Evolutionary conservation across 2,113 vertebrate genomes (phyloP).

Genomic region (Apteryx mantelli): DNA sequence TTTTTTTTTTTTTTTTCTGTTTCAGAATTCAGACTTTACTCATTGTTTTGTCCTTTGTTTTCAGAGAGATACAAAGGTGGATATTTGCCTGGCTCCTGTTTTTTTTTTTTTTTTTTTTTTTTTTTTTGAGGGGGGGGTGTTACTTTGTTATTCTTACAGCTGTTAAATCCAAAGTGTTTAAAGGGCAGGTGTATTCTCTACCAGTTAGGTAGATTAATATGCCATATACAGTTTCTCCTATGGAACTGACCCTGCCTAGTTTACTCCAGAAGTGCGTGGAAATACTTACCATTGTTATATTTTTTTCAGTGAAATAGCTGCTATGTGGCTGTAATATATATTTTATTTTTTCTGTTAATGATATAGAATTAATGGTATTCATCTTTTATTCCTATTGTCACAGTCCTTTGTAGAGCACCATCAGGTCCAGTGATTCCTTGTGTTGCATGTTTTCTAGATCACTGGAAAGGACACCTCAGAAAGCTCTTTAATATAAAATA

Average conservation of each 20-base stretch:
- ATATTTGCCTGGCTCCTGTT: no score
- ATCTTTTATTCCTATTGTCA: accelerated
- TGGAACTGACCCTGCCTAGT: neutral
- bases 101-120: neutral
- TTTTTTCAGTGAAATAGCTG: neutral
- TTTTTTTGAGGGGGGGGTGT: no score
- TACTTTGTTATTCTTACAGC: neutral
- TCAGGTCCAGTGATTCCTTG: neutral
- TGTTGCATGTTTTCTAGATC: neutral
- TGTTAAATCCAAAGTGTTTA: neutral
- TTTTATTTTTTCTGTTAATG: neutral
- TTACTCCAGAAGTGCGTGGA: neutral
- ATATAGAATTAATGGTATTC: neutral
- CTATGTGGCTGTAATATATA: neutral
- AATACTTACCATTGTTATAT: neutral
- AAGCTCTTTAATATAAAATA: neutral
- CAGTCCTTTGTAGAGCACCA: neutral
- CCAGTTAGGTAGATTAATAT: neutral
- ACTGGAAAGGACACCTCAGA: neutral
- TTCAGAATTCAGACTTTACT: no score
- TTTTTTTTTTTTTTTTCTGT: neutral
- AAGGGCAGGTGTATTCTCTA: neutral
- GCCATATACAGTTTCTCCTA: neutral
- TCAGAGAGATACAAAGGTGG: no score
- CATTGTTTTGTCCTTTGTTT: no score